Percentiles rank a stretch among this genome's conserved stretches.
Evolutionary conservation across 1,140 invertebrate genomes (phyloP).

Genomic region (Bombus polaris): DNA sequence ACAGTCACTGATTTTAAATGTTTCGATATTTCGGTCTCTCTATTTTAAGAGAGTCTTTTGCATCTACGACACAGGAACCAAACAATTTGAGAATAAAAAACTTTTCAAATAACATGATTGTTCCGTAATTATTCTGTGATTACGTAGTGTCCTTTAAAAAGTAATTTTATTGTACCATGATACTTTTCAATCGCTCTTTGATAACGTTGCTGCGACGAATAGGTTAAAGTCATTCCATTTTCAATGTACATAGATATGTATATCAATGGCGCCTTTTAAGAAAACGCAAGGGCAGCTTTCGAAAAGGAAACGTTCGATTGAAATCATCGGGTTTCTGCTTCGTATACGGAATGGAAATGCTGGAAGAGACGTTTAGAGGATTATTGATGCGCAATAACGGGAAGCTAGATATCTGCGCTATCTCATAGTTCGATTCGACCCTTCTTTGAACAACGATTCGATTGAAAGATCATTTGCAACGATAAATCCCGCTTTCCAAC

Average conservation of each 20-base stretch:
- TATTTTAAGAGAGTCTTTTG: background rate
- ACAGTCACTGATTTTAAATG: background rate
- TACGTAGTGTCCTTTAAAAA: background rate
- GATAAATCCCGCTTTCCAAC: background rate
- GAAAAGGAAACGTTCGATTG: constrained; percentile 20
- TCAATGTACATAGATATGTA: too few species aligned
- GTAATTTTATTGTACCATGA: background rate
- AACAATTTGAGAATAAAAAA: background rate
- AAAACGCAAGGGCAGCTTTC: background rate
- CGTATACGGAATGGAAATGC: constrained; percentile 34
- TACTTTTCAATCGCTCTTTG: too few species aligned
- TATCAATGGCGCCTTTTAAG: too few species aligned
- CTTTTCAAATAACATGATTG: background rate
- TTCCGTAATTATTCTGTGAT: too few species aligned
- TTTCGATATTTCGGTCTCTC: background rate
- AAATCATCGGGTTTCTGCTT: constrained; percentile 19
- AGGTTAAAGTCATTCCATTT: too few species aligned
- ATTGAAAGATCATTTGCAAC: background rate
- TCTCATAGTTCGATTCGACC: constrained; percentile 3
- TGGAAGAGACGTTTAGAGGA: constrained; percentile 25
- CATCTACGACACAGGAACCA: too few species aligned
- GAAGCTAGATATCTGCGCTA: constrained; percentile 29
- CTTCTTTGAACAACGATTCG: background rate
- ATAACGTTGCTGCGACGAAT: too few species aligned
- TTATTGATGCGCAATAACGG: constrained; percentile 21